Conservation (phyloP, 2,888 invertebrate species). For the Andrena flavipes region DNA sequence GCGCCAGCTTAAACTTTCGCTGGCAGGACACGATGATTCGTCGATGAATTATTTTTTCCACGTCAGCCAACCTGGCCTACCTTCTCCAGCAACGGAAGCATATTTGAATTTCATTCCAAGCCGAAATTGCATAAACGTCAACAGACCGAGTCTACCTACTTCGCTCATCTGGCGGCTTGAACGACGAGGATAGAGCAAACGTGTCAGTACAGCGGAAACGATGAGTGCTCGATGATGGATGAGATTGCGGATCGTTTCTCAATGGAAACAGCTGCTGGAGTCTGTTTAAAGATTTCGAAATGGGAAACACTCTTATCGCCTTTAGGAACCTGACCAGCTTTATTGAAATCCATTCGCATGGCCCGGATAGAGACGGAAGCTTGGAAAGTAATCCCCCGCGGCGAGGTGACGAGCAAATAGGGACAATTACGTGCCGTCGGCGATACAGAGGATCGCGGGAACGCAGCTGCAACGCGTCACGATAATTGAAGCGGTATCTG, state of each 20-base stretch:
- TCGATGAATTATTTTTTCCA: background rate
- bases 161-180: background rate
- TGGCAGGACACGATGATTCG: background rate
- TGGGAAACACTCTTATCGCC: background rate
- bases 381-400: background rate
- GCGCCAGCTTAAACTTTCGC: constrained; percentile 10
- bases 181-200: constrained; percentile 2
- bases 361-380: background rate
- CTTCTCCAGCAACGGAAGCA: background rate
- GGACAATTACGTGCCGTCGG: constrained; percentile 7
- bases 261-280: constrained; percentile 6
- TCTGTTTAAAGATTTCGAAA: background rate
- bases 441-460: constrained; percentile 2
- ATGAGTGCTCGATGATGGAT: background rate
- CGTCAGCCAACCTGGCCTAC: background rate
- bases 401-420: background rate
- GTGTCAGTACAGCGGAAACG: background rate
- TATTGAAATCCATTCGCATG: background rate
- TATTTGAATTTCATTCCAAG: constrained; percentile 21
- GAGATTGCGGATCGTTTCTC: constrained; percentile 2
- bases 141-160: background rate
- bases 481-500: constrained; percentile 39
- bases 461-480: constrained; percentile 21
- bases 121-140: background rate
- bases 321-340: background rate